These are phyloP conservation scores for Drosophila paulistorum DNA, from an alignment of 1,140 invertebrate species.

Conservation along the genomic window DNA sequence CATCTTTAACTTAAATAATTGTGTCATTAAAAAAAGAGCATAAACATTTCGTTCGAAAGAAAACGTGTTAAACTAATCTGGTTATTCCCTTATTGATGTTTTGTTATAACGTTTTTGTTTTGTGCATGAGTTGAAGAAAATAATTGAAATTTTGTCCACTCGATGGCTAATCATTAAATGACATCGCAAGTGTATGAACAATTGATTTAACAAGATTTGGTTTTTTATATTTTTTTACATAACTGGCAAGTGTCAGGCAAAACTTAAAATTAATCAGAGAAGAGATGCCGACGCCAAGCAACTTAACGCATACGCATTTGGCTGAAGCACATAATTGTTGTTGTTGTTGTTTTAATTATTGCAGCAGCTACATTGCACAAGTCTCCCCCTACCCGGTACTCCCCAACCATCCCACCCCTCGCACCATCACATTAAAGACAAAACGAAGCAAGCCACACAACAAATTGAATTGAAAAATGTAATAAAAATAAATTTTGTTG, in stretches of 20 bases:
- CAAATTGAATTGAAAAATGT: slow-evolving; percentile 71
- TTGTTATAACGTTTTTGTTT: slow-evolving; percentile 5
- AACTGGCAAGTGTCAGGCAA: slow-evolving; percentile 70
- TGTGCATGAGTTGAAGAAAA: neutral
- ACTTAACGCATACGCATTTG: slow-evolving; percentile 63
- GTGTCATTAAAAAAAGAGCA: neutral
- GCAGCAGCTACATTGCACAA: slow-evolving; percentile 65
- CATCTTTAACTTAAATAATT: too few species aligned
- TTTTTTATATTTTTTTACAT: slow-evolving; percentile 50
- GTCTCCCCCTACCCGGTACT: slow-evolving; percentile 13
- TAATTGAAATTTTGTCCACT: slow-evolving; percentile 8
- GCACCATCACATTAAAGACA: slow-evolving; percentile 25
- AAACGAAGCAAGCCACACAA: slow-evolving; percentile 58
- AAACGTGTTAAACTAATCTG: neutral
- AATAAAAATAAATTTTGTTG: slow-evolving; percentile 74
- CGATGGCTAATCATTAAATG: slow-evolving; percentile 15
- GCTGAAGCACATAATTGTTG: slow-evolving; percentile 52
- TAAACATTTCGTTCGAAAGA: neutral
- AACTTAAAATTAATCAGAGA: slow-evolving; percentile 45
- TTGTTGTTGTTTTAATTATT: slow-evolving; percentile 69
- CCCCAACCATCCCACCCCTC: neutral
- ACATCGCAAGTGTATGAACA: slow-evolving; percentile 31
- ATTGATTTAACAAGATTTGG: slow-evolving; percentile 24
- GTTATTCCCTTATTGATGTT: neutral
- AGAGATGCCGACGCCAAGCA: slow-evolving; percentile 18